A percentile compares a stretch with the other conserved stretches of the same genome.
phyloP scores from a whole-genome alignment of 2,113 vertebrate species.

The Etheostoma cragini region DNA sequence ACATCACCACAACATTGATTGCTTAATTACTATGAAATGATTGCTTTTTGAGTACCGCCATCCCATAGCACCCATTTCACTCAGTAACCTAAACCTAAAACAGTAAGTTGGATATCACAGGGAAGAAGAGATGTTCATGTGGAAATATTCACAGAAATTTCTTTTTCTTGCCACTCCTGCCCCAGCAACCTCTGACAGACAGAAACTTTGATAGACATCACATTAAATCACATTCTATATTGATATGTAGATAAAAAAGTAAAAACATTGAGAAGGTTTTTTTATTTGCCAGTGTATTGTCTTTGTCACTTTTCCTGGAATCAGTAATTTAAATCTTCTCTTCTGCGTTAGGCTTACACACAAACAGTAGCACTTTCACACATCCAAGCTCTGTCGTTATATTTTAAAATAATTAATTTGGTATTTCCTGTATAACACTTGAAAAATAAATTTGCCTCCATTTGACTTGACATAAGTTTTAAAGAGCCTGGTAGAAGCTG shows the following conservation, averaged over 20 bases:
- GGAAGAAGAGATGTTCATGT: too few species aligned
- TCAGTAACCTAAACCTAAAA: too few species aligned
- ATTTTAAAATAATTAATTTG: slow-evolving; percentile 70
- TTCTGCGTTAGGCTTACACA: not conserved
- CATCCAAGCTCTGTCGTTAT: slow-evolving; percentile 2
- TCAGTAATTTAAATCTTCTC: slow-evolving; percentile 33
- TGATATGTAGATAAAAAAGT: not conserved
- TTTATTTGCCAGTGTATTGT: not conserved
- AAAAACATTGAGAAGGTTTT: not conserved
- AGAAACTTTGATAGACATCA: not conserved
- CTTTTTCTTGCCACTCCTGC: not conserved
- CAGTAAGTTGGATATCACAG: too few species aligned
- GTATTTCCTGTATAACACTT: slow-evolving; percentile 47
- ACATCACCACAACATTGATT: not conserved
- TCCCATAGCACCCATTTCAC: too few species aligned
- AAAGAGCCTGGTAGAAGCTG: slow-evolving; percentile 58
- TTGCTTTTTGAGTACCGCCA: too few species aligned
- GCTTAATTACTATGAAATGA: not conserved
- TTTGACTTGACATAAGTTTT: slow-evolving; percentile 52
- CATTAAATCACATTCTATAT: too few species aligned
- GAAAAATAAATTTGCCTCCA: slow-evolving; percentile 61
- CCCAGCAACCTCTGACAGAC: not conserved
- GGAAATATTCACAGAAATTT: too few species aligned
- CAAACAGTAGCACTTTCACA: not conserved
- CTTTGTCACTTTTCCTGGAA: not conserved